These are phyloP conservation scores for Platycheirus albimanus DNA, from an alignment of 2,888 invertebrate genomes.

Conservation along the genomic window DNA sequence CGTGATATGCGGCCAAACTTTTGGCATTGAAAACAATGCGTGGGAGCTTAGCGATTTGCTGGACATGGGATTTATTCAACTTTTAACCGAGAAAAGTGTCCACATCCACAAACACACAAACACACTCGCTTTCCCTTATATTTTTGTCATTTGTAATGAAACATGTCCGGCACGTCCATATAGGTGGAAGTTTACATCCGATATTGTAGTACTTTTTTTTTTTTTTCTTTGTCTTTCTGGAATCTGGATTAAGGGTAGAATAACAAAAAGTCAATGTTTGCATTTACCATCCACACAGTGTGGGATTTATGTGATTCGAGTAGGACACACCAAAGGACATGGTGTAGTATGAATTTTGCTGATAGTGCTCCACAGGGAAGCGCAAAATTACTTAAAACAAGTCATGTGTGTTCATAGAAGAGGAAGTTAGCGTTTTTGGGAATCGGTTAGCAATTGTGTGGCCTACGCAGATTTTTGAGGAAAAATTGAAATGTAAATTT, in stretches of 20 bases:
- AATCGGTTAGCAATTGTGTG: slow-evolving; percentile 26
- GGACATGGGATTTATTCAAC: slow-evolving; percentile 38
- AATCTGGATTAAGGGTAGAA: slow-evolving; percentile 7
- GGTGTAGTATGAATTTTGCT: slow-evolving; percentile 46
- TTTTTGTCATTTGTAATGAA: slow-evolving; percentile 53
- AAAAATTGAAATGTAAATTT: not conserved
- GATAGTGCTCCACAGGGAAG: slow-evolving; percentile 48
- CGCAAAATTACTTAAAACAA: slow-evolving; percentile 44
- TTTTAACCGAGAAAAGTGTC: slow-evolving; percentile 42
- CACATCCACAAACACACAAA: slow-evolving; percentile 44
- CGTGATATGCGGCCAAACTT: slow-evolving; percentile 47
- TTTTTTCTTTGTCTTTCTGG: slow-evolving; percentile 4
- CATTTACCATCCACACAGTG: slow-evolving; percentile 53
- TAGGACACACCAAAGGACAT: slow-evolving; percentile 21
- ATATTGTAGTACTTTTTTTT: slow-evolving; percentile 20
- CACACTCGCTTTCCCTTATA: slow-evolving; percentile 43
- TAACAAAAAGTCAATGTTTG: slow-evolving; percentile 65
- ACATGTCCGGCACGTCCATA: slow-evolving; percentile 47
- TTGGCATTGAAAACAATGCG: slow-evolving; percentile 57
- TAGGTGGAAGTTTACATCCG: slow-evolving; percentile 41
- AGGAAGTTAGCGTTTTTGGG: slow-evolving; percentile 15
- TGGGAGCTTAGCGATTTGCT: slow-evolving; percentile 27
- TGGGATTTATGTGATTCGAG: slow-evolving; percentile 49
- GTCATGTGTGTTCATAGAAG: slow-evolving; percentile 3
- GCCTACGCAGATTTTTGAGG: slow-evolving; percentile 20